These are phyloP conservation scores for Pseudolaguvia tuberculata DNA, from an alignment of 2,113 vertebrate species.

Conservation along the genomic window DNA sequence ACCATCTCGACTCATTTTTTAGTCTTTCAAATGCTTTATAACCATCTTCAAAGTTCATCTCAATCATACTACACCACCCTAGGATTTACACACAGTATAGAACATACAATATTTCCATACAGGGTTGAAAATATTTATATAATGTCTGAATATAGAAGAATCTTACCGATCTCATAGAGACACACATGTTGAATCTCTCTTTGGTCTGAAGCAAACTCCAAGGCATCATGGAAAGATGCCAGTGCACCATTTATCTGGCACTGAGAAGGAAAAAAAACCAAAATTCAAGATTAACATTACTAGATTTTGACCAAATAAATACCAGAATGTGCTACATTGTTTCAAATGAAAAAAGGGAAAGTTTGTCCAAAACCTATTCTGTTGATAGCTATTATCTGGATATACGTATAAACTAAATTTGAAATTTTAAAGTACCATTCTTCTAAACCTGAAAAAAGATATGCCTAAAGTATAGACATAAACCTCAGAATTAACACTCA, in stretches of 20 bases:
- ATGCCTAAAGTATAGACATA: no score
- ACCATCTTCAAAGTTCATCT: conserved; percentile 93
- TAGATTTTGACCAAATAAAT: background rate
- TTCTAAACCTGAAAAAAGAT: no score
- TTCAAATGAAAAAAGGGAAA: background rate
- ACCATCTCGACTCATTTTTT: conserved; percentile 96
- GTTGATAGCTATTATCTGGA: background rate
- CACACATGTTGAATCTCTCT: conserved; percentile 98
- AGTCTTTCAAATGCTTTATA: conserved; percentile 88
- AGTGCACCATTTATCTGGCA: conserved; percentile 98
- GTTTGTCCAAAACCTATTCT: background rate
- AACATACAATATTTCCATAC: background rate
- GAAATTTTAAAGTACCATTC: background rate
- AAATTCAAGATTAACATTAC: background rate
- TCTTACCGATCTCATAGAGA: conserved; percentile 94
- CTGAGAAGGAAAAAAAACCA: conserved; percentile 61
- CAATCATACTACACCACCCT: conserved; percentile 99
- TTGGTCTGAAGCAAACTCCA: conserved; percentile 94
- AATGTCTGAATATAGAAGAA: background rate
- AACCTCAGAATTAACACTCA: no score
- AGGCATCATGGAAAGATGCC: conserved; percentile 90
- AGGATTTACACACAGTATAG: conserved; percentile 7
- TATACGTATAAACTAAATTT: background rate
- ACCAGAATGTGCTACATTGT: background rate
- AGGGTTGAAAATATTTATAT: background rate